Evolutionary conservation across 2,113 vertebrate species (phyloP).

Genomic region (Struthidea cinerea): DNA sequence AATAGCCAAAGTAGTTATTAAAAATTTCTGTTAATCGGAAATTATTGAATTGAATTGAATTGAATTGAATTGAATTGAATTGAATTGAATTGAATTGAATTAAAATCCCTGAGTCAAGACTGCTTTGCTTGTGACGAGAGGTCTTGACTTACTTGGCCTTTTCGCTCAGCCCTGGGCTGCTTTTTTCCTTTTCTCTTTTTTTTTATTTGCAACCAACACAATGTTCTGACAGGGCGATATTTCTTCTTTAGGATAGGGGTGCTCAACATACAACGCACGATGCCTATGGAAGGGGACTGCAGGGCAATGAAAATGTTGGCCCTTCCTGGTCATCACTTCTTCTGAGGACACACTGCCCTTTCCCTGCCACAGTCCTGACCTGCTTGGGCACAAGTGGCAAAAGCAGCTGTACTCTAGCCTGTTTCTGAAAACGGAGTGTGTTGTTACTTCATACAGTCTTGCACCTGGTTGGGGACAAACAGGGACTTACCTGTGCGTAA

Average conservation of each 20-base stretch:
- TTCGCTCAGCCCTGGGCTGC: background rate
- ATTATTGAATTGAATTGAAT: no score
- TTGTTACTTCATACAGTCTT: background rate
- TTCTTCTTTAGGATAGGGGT: background rate
- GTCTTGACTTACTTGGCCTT: background rate
- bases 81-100: background rate
- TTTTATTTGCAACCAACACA: background rate
- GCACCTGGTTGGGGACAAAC: background rate
- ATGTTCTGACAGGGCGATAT: background rate
- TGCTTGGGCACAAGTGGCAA: background rate
- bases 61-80: background rate
- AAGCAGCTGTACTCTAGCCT: background rate
- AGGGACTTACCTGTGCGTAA: background rate
- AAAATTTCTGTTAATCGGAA: background rate
- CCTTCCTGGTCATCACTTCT: background rate
- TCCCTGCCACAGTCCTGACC: background rate
- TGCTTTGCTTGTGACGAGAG: background rate
- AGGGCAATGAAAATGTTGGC: background rate
- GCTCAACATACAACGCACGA: fast-evolving
- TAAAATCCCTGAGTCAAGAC: background rate
- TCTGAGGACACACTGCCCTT: background rate
- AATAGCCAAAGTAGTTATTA: background rate
- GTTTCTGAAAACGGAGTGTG: background rate
- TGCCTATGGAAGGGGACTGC: no score
- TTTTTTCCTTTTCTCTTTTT: background rate